Percentiles rank a stretch among this genome's conserved stretches.
phyloP scores from a whole-genome alignment of 2,797 vertebrate species.

The Allobates femoralis region DNA sequence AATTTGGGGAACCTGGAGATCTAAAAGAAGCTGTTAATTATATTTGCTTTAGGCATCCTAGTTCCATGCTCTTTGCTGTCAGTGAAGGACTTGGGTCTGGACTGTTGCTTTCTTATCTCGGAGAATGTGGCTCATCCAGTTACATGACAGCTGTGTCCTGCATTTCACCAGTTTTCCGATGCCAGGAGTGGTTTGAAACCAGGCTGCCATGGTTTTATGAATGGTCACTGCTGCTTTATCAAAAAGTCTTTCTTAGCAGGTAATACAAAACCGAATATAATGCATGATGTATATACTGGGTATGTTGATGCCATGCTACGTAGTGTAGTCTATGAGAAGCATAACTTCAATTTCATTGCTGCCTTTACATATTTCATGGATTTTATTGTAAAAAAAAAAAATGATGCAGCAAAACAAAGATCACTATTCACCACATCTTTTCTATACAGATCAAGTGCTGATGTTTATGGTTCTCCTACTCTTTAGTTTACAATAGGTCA shows the following conservation, averaged over 20 bases:
- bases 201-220: constrained; percentile 79
- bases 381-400: too few relatives aligned
- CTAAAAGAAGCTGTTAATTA: constrained; percentile 84
- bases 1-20: constrained; percentile 87
- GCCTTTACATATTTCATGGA: not conserved
- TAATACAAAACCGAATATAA: constrained; percentile 67
- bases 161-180: constrained; percentile 86
- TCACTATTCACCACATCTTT: too few relatives aligned
- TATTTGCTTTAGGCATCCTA: constrained; percentile 79
- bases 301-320: not conserved
- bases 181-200: constrained; percentile 83
- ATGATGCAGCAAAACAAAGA: too few relatives aligned
- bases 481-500: too few relatives aligned
- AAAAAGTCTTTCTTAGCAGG: constrained; percentile 85
- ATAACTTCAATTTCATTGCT: not conserved
- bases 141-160: constrained; percentile 81
- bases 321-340: not conserved
- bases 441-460: too few relatives aligned
- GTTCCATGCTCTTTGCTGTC: constrained; percentile 78
- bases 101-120: constrained; percentile 86
- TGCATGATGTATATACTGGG: not conserved
- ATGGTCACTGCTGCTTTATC: constrained; percentile 78
- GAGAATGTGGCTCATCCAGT: constrained; percentile 87
- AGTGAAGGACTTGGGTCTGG: constrained; percentile 89
- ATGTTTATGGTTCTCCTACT: too few relatives aligned